Base-by-base conservation (phyloP, 2,113 vertebrate species). In the Lepidothrix coronata region DNA sequence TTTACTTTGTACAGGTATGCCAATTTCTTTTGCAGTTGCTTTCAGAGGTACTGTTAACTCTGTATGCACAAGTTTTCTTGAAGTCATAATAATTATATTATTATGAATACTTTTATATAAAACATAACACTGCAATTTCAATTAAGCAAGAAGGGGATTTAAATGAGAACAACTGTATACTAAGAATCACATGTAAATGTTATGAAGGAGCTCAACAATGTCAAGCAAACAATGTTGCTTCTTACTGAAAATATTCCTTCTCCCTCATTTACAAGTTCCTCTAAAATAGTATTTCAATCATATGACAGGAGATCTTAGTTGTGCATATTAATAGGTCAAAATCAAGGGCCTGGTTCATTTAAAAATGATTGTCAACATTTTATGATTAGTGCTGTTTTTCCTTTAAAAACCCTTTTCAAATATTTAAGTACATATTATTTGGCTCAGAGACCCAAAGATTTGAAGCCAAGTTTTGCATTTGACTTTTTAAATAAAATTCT, bases 331-430 rank as follows among this genome's bases (percentile, higher is more conserved):
- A 96, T 91, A 93, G 88, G 74, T 89, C 37, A 88, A 95, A 96
- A 96, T 96, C 91, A 97, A 97, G 93, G 95, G 95, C 95, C 95
- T 92, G 75, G 96, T 94, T 96, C 23, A 77, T 95, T 96, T 96
- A 96, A 92, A 94, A 94, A 49, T 27, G 0, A 51, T 3, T 58
- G 11, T 39, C 27, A 70, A 61, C 4, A n/a, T 27, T 68, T 63
- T 46, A 88, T 20, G 6, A 63, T 62, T 37, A 48, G 19, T 41
- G 41, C 5, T 70, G 6, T 17, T 79, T 87, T 66, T 68, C 70
- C 30, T 72, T 82, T n/a, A 76, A 79, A 75, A 85, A 23, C 5
- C 14, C 9, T 86, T 74, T 58, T 51, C 18, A 46, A 57, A 58
- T 74, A 65, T 3, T 48, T 52, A 72, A 78, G 18, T n/a, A 67